Conservation (phyloP, 2,113 vertebrate species). For the Urocynchramus pylzowi region DNA sequence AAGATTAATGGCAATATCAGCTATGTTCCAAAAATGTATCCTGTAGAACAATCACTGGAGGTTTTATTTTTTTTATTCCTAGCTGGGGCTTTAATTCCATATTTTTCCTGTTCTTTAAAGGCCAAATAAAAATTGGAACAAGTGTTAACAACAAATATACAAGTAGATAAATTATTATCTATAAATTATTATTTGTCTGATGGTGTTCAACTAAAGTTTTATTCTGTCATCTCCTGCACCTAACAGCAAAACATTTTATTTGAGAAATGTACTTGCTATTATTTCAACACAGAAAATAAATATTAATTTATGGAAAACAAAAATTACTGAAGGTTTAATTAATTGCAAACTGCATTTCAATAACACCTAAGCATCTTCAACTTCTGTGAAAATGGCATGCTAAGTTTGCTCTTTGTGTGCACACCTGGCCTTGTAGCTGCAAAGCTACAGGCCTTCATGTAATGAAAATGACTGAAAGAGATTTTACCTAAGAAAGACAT, state of each 20-base stretch:
- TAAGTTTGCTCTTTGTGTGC: not conserved
- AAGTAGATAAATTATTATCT: not conserved
- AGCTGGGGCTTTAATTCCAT: not conserved
- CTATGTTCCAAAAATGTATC: not conserved
- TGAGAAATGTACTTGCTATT: not conserved
- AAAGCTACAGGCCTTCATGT: not conserved
- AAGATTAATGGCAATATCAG: not conserved
- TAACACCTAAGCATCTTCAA: not conserved
- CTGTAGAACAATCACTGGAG: not conserved
- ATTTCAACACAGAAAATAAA: not conserved
- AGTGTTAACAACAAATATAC: not conserved
- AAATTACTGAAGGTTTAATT: not conserved
- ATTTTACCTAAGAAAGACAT: not conserved
- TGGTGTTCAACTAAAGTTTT: not conserved
- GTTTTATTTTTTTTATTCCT: not conserved
- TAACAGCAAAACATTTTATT: not conserved
- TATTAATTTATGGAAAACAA: not conserved
- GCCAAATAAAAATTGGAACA: not conserved
- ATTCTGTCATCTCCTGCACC: not conserved
- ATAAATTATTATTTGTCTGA: not conserved
- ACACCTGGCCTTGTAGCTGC: not conserved
- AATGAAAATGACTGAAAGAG: not conserved
- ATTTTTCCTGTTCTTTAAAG: not conserved
- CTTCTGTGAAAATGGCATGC: not conserved
- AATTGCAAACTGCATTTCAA: not conserved